phyloP scores from a whole-genome alignment of 1,140 invertebrate species.

The Drosophila kepulauana region DNA sequence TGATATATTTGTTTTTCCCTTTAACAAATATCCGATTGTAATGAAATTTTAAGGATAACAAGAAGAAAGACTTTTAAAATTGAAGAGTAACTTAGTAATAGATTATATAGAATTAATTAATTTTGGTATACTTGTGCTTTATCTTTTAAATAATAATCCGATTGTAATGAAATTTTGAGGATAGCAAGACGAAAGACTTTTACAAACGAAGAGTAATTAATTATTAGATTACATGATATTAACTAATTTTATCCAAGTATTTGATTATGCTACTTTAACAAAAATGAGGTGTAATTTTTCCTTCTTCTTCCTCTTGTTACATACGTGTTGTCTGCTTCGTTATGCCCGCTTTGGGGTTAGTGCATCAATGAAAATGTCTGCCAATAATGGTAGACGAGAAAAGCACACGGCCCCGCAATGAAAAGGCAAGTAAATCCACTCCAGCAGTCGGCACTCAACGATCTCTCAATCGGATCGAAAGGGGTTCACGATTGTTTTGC shows the following conservation, averaged over 20 bases:
- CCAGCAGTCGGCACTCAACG: too few species aligned
- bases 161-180: not conserved
- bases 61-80: not conserved
- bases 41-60: not conserved
- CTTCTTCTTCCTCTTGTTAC: not conserved
- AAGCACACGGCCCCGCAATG: slow-evolving; percentile 38
- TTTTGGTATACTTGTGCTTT: too few species aligned
- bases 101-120: too few species aligned
- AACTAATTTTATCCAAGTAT: not conserved
- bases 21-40: not conserved
- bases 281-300: too few species aligned
- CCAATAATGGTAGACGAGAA: slow-evolving; percentile 37
- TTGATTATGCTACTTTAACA: too few species aligned
- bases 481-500: not conserved
- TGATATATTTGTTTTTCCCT: too few species aligned
- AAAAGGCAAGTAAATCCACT: not conserved
- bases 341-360: slow-evolving; percentile 13
- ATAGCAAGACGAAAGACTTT: not conserved
- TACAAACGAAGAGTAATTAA: too few species aligned
- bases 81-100: too few species aligned
- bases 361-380: slow-evolving; percentile 23
- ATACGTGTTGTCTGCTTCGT: not conserved
- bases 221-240: too few species aligned
- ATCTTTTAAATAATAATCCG: not conserved
- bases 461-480: not conserved